These are phyloP conservation scores for Monodelphis domestica DNA, from an alignment of 2,797 vertebrate species.

Conservation along the genomic window DNA sequence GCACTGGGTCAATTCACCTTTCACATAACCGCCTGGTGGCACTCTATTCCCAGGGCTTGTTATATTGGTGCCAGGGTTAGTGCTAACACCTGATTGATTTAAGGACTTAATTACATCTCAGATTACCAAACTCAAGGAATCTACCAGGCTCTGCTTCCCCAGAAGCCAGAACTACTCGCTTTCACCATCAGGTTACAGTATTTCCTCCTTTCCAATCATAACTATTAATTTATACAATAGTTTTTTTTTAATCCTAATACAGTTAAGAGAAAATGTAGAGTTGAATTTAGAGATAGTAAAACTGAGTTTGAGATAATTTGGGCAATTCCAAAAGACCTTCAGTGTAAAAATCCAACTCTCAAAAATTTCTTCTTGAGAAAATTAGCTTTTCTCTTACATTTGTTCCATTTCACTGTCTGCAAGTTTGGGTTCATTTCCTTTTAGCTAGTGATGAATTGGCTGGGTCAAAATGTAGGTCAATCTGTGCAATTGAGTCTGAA, in stretches of 20 bases:
- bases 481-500: conserved; percentile 14
- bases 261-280: background rate
- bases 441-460: conserved; percentile 27
- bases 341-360: background rate
- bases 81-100: background rate
- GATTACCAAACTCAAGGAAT: background rate
- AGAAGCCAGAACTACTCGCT: background rate
- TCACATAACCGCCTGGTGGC: background rate
- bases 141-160: background rate
- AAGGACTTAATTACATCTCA: background rate
- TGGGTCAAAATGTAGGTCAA: conserved; percentile 40
- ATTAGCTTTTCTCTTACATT: conserved; percentile 29
- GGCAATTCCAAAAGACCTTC: background rate
- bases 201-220: too few species aligned
- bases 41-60: background rate
- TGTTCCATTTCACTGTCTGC: conserved; percentile 15
- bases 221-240: too few species aligned
- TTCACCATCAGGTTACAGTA: too few species aligned
- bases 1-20: background rate
- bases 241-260: too few species aligned
- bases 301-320: conserved; percentile 27
- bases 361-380: conserved; percentile 13
- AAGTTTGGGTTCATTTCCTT: conserved; percentile 38
- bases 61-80: background rate
- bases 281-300: background rate